Conservation (phyloP, 1,140 invertebrate genomes). For the Euglossa dilemma region DNA sequence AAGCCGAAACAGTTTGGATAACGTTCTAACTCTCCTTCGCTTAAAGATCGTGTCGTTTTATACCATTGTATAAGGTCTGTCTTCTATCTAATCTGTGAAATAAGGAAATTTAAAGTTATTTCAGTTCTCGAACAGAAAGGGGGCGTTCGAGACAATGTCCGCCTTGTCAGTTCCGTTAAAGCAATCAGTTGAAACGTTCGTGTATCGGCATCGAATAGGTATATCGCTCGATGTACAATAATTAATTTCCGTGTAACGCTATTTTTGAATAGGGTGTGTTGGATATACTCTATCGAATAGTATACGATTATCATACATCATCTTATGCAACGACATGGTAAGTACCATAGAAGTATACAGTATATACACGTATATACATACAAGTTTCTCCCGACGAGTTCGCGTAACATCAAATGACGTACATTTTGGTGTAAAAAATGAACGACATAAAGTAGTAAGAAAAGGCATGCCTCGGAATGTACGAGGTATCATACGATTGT, state of each 20-base stretch:
- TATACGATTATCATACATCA: slow-evolving; percentile 68
- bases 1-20: not conserved
- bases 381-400: slow-evolving; percentile 35
- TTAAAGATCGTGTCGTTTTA: not conserved
- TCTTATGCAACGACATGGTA: slow-evolving; percentile 44
- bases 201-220: not conserved
- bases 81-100: not conserved
- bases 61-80: not conserved
- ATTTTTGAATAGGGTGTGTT: slow-evolving; percentile 48
- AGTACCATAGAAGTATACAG: slow-evolving; percentile 65
- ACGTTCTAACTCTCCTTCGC: not conserved
- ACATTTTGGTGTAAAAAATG: slow-evolving; percentile 54
- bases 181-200: not conserved
- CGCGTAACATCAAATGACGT: slow-evolving; percentile 57
- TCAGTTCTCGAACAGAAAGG: not conserved
- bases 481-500: slow-evolving; percentile 38
- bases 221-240: slow-evolving; percentile 1
- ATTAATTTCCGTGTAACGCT: slow-evolving; percentile 34
- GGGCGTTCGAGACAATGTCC: slow-evolving; percentile 1
- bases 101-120: not conserved
- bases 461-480: slow-evolving; percentile 64
- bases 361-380: slow-evolving; percentile 73
- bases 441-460: slow-evolving; percentile 52
- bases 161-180: not conserved
- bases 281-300: slow-evolving; percentile 51